Conservation (phyloP, 2,113 vertebrate species). For the Prietella phreatophila region DNA sequence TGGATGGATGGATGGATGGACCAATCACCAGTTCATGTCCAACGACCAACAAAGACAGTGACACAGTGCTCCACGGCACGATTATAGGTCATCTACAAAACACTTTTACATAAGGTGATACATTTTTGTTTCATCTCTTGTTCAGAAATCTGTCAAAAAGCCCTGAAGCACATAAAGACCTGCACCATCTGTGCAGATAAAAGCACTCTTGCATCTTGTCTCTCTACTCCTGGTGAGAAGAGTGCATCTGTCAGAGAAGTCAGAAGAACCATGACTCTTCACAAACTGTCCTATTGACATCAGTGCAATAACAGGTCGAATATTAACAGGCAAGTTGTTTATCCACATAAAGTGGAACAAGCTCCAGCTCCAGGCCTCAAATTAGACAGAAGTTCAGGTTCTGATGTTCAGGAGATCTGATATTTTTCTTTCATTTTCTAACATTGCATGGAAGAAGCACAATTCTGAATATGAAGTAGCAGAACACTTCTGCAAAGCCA, state of each 20-base stretch:
- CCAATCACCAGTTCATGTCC: no score
- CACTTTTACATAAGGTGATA: background rate
- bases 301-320: constrained; percentile 31
- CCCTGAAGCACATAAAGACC: background rate
- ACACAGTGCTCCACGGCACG: background rate
- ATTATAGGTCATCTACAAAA: background rate
- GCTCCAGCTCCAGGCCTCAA: background rate
- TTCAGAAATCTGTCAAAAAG: constrained; percentile 7
- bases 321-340: constrained; percentile 1
- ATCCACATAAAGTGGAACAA: constrained; percentile 30
- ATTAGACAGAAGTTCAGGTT: background rate
- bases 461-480: background rate
- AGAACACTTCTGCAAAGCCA: background rate
- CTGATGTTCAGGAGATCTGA: background rate
- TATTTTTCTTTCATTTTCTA: background rate
- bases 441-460: background rate
- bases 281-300: constrained; percentile 51
- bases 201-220: background rate
- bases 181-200: constrained; percentile 27
- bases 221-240: background rate
- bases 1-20: no score
- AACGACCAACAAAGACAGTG: background rate
- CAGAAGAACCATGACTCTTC: constrained; percentile 41
- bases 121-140: background rate
- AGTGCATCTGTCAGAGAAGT: background rate